Percentiles rank a stretch among this genome's conserved stretches.
phyloP scores from a whole-genome alignment of 1,140 invertebrate species.

The Maniola jurtina region DNA sequence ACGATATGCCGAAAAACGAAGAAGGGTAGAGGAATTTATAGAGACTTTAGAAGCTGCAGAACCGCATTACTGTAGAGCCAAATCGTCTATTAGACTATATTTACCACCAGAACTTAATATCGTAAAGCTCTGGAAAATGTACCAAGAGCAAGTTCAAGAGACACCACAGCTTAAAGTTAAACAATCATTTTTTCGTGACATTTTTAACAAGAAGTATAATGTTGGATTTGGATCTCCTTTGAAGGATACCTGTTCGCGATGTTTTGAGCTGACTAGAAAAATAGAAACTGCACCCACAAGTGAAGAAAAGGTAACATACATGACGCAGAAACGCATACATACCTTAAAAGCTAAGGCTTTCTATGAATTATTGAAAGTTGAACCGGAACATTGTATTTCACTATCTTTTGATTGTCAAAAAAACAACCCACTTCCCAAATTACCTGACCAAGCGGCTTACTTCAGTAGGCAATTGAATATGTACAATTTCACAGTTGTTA shows the following conservation, averaged over 20 bases:
- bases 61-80: too few species aligned
- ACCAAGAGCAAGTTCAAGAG: background rate
- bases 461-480: slow-evolving; percentile 12
- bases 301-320: slow-evolving; percentile 9
- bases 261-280: slow-evolving; percentile 11
- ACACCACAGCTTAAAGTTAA: slow-evolving; percentile 2
- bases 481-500: slow-evolving; percentile 14
- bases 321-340: slow-evolving; percentile 12
- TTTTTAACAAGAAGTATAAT: slow-evolving; percentile 17
- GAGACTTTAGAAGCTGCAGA: too few species aligned
- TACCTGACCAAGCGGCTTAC: slow-evolving; percentile 9
- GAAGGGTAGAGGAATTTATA: too few species aligned
- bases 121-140: slow-evolving; percentile 5
- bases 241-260: slow-evolving; percentile 10
- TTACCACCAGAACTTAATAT: slow-evolving; percentile 13
- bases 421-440: slow-evolving; percentile 10
- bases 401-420: slow-evolving; percentile 14
- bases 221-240: slow-evolving; percentile 13
- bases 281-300: background rate
- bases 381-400: slow-evolving; percentile 1
- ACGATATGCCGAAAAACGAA: too few species aligned
- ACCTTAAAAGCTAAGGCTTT: slow-evolving; percentile 19
- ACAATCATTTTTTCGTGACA: slow-evolving; percentile 9
- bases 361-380: slow-evolving; percentile 6
- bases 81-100: too few species aligned